Percentiles rank a stretch among this genome's conserved stretches.
Conservation (phyloP, 2,113 vertebrate genomes). For the Chloroceryle aenea region DNA sequence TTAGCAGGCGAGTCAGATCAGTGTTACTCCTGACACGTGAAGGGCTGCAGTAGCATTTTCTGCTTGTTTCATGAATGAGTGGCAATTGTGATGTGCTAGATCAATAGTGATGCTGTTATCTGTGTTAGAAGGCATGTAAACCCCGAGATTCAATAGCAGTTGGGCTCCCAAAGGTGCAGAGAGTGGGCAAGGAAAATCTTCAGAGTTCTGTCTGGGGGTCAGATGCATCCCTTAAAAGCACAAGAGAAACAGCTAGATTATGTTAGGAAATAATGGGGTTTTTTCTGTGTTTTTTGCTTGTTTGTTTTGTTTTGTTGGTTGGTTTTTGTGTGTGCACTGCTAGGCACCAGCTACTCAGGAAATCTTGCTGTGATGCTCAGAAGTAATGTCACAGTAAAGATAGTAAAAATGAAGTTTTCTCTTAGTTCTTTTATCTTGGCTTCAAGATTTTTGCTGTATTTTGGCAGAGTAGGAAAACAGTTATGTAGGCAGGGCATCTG, state of each 20-base stretch:
- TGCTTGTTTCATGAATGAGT: background rate
- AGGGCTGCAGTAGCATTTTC: background rate
- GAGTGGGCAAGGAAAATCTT: background rate
- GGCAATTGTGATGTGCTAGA: background rate
- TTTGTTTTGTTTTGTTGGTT: background rate
- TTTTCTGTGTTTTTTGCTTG: background rate
- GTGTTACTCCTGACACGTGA: background rate
- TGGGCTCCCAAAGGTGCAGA: background rate
- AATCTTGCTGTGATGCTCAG: background rate
- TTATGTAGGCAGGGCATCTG: background rate
- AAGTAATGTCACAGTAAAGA: background rate
- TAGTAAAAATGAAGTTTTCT: background rate
- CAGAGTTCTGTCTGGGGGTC: background rate
- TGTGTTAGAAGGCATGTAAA: background rate
- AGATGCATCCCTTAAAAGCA: background rate
- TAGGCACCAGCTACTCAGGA: background rate
- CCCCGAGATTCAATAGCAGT: background rate
- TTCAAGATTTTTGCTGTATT: background rate
- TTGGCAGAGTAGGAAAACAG: background rate
- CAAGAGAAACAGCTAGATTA: background rate
- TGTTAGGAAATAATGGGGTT: background rate
- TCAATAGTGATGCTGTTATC: background rate
- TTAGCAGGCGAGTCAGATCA: background rate
- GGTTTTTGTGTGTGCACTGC: background rate
- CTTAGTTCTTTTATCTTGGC: background rate